Percentiles rank a stretch among this genome's conserved stretches.
Evolutionary conservation across 2,797 vertebrate species (phyloP).

Genomic region (Valencia hispanica): DNA sequence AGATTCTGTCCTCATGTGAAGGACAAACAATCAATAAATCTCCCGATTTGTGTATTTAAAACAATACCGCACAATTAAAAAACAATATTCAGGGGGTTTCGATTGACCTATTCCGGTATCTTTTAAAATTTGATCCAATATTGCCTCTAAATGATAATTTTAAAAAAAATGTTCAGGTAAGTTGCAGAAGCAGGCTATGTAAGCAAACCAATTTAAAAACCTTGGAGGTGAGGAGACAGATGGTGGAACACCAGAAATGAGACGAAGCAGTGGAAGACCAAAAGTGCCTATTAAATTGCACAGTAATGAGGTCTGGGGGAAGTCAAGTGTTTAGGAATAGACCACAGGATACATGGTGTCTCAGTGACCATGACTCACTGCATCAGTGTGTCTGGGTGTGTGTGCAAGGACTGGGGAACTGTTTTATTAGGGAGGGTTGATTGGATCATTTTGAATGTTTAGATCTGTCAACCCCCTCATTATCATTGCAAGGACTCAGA

Average conservation of each 20-base stretch:
- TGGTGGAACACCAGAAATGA: conserved; percentile 21
- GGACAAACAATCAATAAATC: not conserved
- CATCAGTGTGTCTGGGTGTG: conserved; percentile 14
- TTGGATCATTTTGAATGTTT: conserved; percentile 57
- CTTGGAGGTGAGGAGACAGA: conserved; percentile 1
- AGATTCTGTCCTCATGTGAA: conserved; percentile 6
- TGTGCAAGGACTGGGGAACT: conserved; percentile 18
- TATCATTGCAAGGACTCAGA: conserved; percentile 30
- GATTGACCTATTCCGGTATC: not conserved
- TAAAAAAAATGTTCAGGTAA: not conserved
- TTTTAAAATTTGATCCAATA: not conserved
- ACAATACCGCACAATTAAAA: conserved; percentile 4
- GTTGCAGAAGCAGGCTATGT: conserved; percentile 3
- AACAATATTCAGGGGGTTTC: not conserved
- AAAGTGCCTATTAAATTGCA: conserved; percentile 48
- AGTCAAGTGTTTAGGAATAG: conserved; percentile 58
- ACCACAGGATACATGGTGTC: conserved; percentile 49
- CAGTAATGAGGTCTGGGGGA: conserved; percentile 58
- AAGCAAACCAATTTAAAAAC: conserved; percentile 13
- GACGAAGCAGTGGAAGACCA: conserved; percentile 42
- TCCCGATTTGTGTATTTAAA: not conserved
- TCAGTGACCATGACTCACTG: conserved; percentile 26
- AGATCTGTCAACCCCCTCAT: conserved; percentile 54
- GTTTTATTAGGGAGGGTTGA: conserved; percentile 43
- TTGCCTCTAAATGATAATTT: conserved; percentile 10